Conservation (phyloP, 2,797 vertebrate species). For the Carcharodon carcharias region DNA sequence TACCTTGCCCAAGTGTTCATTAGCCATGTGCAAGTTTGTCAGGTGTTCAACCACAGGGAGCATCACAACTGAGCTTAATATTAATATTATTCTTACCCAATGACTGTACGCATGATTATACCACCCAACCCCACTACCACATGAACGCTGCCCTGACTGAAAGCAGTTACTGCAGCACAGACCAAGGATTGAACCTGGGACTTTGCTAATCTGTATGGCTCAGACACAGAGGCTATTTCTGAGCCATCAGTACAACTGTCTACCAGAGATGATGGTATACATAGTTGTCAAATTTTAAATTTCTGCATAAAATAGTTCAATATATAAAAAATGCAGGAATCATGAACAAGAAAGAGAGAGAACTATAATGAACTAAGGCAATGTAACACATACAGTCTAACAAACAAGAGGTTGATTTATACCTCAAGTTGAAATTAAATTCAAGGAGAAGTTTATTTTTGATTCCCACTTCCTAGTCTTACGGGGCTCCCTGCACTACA, state of each 20-base stretch:
- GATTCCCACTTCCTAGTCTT: background rate
- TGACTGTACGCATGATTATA: background rate
- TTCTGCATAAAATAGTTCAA: background rate
- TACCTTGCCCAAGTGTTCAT: background rate
- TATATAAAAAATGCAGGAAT: background rate
- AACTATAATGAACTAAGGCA: background rate
- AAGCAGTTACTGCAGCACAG: background rate
- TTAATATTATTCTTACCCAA: background rate
- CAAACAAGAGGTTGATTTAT: background rate
- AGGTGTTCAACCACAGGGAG: background rate
- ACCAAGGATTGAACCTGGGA: background rate
- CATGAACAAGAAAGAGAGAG: background rate
- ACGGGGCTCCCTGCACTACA: background rate
- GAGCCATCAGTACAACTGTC: background rate
- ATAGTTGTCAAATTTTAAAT: background rate
- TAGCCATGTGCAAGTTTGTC: background rate
- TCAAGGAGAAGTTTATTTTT: background rate
- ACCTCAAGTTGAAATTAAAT: background rate
- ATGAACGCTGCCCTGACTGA: background rate
- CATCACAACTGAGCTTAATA: background rate
- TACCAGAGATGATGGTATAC: background rate
- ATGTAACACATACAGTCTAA: background rate
- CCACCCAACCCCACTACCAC: background rate
- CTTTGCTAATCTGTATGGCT: background rate
- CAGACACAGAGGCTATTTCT: background rate